Base-by-base conservation (phyloP, 2,888 invertebrate species). In the Bombylius discolor region DNA sequence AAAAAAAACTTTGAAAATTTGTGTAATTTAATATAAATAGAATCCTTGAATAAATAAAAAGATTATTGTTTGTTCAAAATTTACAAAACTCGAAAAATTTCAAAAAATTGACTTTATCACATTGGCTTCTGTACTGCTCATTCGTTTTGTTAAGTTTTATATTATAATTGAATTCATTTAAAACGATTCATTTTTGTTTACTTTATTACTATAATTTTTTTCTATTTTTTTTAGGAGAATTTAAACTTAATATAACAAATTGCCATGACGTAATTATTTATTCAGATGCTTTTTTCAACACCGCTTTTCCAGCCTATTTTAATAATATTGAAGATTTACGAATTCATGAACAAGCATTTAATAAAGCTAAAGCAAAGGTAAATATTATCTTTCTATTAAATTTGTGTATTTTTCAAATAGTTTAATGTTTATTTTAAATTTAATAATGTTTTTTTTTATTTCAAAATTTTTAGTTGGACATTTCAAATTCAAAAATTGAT, bases 291-390 rank as follows among this genome's bases (percentile, higher is more conserved):
- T 71, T 73, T 47, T 63, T 63, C 39, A 67, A 69, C 52, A 67
- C 71, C 45, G 65, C 65, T 53, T 66, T 73, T 60, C 62, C 65
- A 33, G 69, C 68, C 8, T 60, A 58, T 23, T 68, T 74, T 58
- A 59, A 61, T 12, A 64, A 64, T 42, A 70, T 74, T 13, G 58
- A 56, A 7, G 64, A 67, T 46, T 61, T 74, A 23, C 56, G 64
- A 47, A 68, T 72, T 46, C 59, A 64, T 3, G 68, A 70, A 56
- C 65, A 66, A 49, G 70, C 71, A 6, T 73, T 73, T 44, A 66
- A 66, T 58, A 67, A 66, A 55, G 65, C 69, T 3, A 62, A 64
- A 51, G 70, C 70, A 0, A 68, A 63, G 56, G 72, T 73, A 56
- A 65, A 67, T 53, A 33, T 57, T 39, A 44, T 14, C 8, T 33